Base-by-base conservation (phyloP, 2,888 invertebrate species). In the Hybos culiciformis region DNA sequence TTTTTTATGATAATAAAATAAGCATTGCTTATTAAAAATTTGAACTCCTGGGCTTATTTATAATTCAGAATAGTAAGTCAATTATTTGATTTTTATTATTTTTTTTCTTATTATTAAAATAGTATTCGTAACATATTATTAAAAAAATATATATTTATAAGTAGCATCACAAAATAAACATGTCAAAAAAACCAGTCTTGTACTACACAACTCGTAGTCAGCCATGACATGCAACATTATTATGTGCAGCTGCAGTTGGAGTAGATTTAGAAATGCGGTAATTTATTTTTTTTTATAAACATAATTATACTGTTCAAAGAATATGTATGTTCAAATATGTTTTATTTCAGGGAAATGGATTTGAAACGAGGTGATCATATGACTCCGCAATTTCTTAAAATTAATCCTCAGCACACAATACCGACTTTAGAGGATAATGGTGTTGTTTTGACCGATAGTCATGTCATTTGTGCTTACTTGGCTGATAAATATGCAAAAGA, bases 121-220 rank as follows among this genome's bases (percentile, higher is more conserved):
- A n/a, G n/a, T n/a, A n/a, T n/a, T n/a, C n/a, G n/a, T n/a, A n/a
- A n/a, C n/a, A n/a, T n/a, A n/a, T n/a, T n/a, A n/a, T n/a, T n/a
- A n/a, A n/a, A n/a, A n/a, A n/a, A n/a, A n/a, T n/a, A n/a, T n/a
- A n/a, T n/a, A n/a, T n/a, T n/a, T n/a, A n/a, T n/a, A n/a, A n/a
- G n/a, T n/a, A n/a, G n/a, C n/a, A n/a, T n/a, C n/a, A n/a, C n/a
- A n/a, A n/a, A n/a, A n/a, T n/a, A n/a, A 45, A 41, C 18, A 61
- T 61, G 61, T 44, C 57, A 26, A 42, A 39, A 9, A 62, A 63
- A 52, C 64, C 64, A 23, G 52, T 62, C 53, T 65, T 79, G 38
- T 81, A 81, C 62, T 73, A 77, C 56, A 54, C 71, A 20, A 70
- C 71, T 12, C 74, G 74, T 54, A 80, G 80, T 52, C 68, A 75